These are phyloP conservation scores for Osmerus eperlanus DNA, from an alignment of 2,113 vertebrate species.

Conservation along the genomic window DNA sequence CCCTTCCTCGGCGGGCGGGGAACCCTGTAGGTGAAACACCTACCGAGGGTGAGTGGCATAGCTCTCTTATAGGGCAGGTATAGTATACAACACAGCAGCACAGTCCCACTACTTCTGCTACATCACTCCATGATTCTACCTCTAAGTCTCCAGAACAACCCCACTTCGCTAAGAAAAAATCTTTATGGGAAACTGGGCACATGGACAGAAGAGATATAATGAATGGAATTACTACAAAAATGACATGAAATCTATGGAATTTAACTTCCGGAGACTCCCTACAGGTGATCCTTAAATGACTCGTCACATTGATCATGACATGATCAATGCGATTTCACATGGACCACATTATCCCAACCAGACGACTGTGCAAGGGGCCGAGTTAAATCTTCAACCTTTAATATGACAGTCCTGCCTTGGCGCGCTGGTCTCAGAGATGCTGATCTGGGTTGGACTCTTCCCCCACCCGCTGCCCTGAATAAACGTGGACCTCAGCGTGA, in stretches of 20 bases:
- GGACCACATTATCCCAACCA: too few species aligned
- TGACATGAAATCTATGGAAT: too few species aligned
- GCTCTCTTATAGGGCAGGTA: slow-evolving; percentile 35
- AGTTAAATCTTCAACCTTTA: neutral
- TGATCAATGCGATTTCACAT: too few species aligned
- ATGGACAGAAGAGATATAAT: too few species aligned
- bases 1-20: slow-evolving; percentile 55
- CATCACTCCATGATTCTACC: slow-evolving; percentile 12
- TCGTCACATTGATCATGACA: too few species aligned
- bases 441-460: slow-evolving; percentile 26
- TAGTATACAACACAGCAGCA: slow-evolving; percentile 38
- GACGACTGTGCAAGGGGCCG: neutral
- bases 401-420: slow-evolving; percentile 1
- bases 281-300: too few species aligned
- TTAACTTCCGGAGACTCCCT: too few species aligned
- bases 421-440: slow-evolving; percentile 22
- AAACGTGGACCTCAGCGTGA: slow-evolving; percentile 42
- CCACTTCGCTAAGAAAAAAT: too few species aligned
- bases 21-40: slow-evolving; percentile 65
- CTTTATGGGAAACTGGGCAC: too few species aligned
- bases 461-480: slow-evolving; percentile 40
- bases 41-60: slow-evolving; percentile 55
- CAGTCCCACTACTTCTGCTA: slow-evolving; percentile 19
- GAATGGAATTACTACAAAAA: too few species aligned
- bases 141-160: too few species aligned